Evolutionary conservation across 2,797 vertebrate genomes (phyloP).

Genomic region (Sebastes cheni): DNA sequence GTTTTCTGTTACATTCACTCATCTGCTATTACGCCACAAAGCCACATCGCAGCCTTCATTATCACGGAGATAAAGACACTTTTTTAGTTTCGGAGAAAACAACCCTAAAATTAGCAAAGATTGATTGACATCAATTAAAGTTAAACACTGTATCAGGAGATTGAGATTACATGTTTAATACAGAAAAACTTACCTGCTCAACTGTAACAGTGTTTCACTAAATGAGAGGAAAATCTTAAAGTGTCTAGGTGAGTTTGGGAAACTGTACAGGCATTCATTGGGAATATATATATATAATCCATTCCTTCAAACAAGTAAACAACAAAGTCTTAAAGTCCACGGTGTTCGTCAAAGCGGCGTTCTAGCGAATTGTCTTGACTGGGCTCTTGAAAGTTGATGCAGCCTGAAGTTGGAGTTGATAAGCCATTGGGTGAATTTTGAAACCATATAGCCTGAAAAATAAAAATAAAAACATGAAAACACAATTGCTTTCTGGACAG

Average conservation of each 20-base stretch:
- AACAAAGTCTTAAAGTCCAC: constrained; percentile 34
- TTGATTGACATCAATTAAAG: constrained; percentile 13
- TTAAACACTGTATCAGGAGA: constrained; percentile 2
- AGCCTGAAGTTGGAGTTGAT: constrained; percentile 95
- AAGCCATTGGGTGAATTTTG: constrained; percentile 97
- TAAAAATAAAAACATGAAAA: not conserved
- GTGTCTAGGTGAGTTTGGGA: constrained; percentile 5
- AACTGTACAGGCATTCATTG: constrained; percentile 59
- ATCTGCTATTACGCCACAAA: not conserved
- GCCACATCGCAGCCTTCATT: not conserved
- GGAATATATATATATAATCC: constrained; percentile 23
- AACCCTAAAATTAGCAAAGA: not conserved
- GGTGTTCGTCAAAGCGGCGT: not conserved
- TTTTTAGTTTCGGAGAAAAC: constrained; percentile 12
- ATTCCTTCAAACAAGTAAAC: constrained; percentile 46
- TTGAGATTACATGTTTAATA: not conserved
- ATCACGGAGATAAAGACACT: not conserved
- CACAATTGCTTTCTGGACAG: not conserved
- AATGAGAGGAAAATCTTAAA: constrained; percentile 12
- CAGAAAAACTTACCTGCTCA: not conserved
- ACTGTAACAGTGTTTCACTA: not conserved
- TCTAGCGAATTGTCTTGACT: constrained; percentile 91
- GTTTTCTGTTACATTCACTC: constrained; percentile 38
- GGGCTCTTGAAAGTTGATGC: constrained; percentile 97
- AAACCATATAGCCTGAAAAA: constrained; percentile 90